Evolutionary conservation across 2,797 vertebrate genomes (phyloP).

Genomic region (Polyboroides typus): DNA sequence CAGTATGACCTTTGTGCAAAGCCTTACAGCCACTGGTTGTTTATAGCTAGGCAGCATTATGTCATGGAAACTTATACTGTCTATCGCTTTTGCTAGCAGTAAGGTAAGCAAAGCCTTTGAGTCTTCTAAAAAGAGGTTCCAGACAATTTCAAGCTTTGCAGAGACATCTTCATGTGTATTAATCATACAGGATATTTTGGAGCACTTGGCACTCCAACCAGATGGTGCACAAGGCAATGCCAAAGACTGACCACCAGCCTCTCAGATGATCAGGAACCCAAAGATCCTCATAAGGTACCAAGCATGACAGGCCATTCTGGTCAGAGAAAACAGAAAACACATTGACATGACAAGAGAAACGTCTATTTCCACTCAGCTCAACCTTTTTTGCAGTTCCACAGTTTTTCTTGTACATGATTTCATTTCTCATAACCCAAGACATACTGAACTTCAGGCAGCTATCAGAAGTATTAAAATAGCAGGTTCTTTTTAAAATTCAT

Average conservation of each 20-base stretch:
- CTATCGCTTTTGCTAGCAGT: not conserved
- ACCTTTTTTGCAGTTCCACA: not conserved
- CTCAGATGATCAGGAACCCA: not conserved
- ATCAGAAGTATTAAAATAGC: slow-evolving; percentile 16
- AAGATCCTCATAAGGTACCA: not conserved
- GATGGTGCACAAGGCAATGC: not conserved
- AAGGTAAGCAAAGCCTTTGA: not conserved
- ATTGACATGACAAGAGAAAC: not conserved
- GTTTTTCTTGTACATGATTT: not conserved
- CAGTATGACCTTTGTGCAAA: not conserved
- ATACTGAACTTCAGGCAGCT: not conserved
- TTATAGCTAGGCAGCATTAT: not conserved
- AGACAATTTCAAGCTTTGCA: not conserved
- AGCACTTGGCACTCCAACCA: not conserved
- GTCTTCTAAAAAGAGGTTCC: not conserved
- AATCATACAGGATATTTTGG: not conserved
- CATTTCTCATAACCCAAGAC: slow-evolving; percentile 1
- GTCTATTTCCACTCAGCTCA: not conserved
- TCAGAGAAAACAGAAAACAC: not conserved
- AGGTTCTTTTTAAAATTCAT: slow-evolving; percentile 30
- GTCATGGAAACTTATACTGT: not conserved
- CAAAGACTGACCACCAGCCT: not conserved
- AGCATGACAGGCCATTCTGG: not conserved
- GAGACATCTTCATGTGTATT: not conserved
- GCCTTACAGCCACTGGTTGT: not conserved